Percentiles rank a stretch among this genome's conserved stretches.
Conservation (phyloP, 2,113 vertebrate genomes). For the Ancistrus triradiatus region DNA sequence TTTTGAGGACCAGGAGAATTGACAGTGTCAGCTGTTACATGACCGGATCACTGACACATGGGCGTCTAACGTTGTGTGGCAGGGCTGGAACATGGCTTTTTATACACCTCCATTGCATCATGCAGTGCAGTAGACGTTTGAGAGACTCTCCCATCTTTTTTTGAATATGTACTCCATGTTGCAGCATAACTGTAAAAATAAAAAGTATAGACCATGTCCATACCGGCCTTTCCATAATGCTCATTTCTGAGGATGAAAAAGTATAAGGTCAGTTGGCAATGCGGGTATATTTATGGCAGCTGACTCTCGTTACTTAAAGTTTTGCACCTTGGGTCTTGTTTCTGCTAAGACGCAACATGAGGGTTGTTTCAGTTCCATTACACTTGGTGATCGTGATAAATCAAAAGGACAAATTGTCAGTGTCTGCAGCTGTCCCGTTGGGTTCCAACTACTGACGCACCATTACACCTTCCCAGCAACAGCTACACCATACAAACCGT, state of each 20-base stretch:
- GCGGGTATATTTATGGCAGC: no score
- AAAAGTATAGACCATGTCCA: not conserved
- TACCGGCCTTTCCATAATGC: not conserved
- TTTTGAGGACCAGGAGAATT: slow-evolving; percentile 40
- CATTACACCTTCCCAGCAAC: slow-evolving; percentile 12
- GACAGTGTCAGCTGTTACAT: slow-evolving; percentile 46
- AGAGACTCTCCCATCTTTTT: not conserved
- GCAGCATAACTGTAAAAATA: not conserved
- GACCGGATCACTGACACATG: slow-evolving; percentile 29
- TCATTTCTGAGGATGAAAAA: not conserved
- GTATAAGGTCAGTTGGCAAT: no score
- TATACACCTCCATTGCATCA: not conserved
- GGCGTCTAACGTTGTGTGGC: not conserved
- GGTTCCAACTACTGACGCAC: not conserved
- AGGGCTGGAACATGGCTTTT: not conserved
- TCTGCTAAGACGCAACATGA: no score
- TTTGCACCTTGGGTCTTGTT: no score
- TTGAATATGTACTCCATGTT: not conserved
- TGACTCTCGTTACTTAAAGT: no score
- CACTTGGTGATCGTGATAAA: no score
- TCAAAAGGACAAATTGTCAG: no score
- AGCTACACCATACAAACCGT: slow-evolving; percentile 1
- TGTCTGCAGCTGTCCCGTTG: not conserved
- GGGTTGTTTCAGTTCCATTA: no score
- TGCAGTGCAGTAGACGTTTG: not conserved